Percentiles rank a stretch among this genome's conserved stretches.
These are phyloP conservation scores for Acrossocheilus wenchowensis DNA, from an alignment of 2,797 vertebrate genomes.

Conservation along the genomic window DNA sequence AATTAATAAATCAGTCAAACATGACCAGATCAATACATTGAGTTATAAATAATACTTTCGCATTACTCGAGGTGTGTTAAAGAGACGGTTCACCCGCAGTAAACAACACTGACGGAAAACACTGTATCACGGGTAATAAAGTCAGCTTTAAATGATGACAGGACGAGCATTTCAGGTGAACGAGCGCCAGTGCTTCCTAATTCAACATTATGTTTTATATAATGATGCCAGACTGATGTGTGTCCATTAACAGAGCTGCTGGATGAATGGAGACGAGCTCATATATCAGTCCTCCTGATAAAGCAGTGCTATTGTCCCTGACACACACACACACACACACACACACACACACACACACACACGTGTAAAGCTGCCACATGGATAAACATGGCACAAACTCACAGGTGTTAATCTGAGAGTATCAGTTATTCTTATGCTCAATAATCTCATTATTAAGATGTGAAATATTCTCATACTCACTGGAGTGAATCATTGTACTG, in stretches of 20 bases:
- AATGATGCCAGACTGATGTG: no score
- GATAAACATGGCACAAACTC: not conserved
- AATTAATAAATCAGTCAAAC: not conserved
- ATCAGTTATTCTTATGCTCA: not conserved
- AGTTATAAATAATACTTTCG: not conserved
- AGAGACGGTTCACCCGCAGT: no score
- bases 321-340: constrained; percentile 18
- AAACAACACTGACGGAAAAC: no score
- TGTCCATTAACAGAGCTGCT: no score
- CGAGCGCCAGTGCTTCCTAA: not conserved
- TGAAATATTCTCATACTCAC: constrained; percentile 44
- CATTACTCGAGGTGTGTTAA: no score
- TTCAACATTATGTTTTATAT: no score
- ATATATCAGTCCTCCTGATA: no score
- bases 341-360: constrained; percentile 21
- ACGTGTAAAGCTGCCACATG: not conserved
- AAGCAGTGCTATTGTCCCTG: no score
- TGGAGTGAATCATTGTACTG: constrained; percentile 47
- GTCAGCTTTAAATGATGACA: no score
- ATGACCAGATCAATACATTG: not conserved
- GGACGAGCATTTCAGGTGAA: no score
- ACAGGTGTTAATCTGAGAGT: not conserved
- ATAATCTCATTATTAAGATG: not conserved
- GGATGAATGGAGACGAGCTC: no score
- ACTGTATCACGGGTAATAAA: no score